Base-by-base conservation (phyloP, 2,888 invertebrate species). In the Lithophane semibrunnea region DNA sequence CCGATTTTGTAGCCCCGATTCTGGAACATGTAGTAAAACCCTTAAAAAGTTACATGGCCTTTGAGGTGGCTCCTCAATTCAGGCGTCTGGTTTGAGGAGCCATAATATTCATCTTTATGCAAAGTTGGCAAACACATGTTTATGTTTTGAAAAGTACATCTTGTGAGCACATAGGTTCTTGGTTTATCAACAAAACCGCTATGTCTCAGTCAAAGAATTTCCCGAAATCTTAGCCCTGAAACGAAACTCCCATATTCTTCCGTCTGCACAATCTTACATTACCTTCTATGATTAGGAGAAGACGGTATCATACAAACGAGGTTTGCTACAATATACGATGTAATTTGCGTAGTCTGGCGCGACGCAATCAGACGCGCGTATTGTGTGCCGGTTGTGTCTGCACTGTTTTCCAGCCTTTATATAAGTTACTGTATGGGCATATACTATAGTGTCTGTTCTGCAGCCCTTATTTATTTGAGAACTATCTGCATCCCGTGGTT, bases 281-380 rank as follows among this genome's bases (percentile, higher is more conserved):
- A 73, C 77, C 63, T 29, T 70, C 77, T 84, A 90, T 93, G 92
- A 93, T 94, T 92, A 93, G 90, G 47, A 29, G 61, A 89, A 91
- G 92, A 84, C 88, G 47, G 88, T 89, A 84, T 88, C 90, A 87
- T 89, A 89, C 86, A 93, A 94, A 94, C 90, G 88, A 92, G 92
- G 90, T 94, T 94, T 92, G 90, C 86, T 88, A 85, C 88, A 90
- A 92, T 88, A 88, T 88, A 91, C 87, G 89, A 89, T 88, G 91
- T 93, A 93, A 94, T 94, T 94, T 94, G 88, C 91, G 90, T 89
- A 92, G 88, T 88, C 88, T 85, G 94, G 91, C 95, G 94, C 94
- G 94, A 86, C 95, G 95, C 95, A 96, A 96, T 96, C 96, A 95
- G 92, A 72, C 86, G 83, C 84, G 85, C 79, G 88, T 92, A 94